Evolutionary conservation across 1,140 invertebrate genomes (phyloP).

Genomic region (Piezodorus guildinii): DNA sequence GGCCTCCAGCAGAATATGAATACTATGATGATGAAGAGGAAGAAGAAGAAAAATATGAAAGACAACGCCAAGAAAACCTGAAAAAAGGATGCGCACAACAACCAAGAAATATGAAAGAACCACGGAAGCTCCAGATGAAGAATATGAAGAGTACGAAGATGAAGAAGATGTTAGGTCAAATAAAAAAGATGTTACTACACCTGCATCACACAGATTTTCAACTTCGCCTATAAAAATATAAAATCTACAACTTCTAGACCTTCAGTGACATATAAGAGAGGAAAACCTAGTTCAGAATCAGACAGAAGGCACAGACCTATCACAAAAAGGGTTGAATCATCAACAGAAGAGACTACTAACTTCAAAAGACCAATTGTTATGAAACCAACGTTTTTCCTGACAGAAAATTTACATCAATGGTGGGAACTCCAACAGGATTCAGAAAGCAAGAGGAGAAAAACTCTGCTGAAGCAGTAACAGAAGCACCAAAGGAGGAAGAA

Average conservation of each 20-base stretch:
- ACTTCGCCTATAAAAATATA: constrained; percentile 10
- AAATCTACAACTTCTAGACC: constrained; percentile 15
- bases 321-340: neutral
- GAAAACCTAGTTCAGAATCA: neutral
- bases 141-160: constrained; percentile 21
- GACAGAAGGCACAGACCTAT: neutral
- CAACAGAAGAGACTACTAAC: constrained; percentile 1
- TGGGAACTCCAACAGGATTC: constrained; percentile 17
- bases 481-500: constrained; percentile 1
- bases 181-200: constrained; percentile 11
- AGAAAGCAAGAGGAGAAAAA: constrained; percentile 14
- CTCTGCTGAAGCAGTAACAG: neutral
- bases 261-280: neutral
- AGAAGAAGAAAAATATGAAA: constrained; percentile 11
- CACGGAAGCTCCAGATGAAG: neutral
- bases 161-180: constrained; percentile 9
- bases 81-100: constrained; percentile 9
- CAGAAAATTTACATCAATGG: constrained; percentile 8
- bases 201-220: constrained; percentile 19
- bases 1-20: neutral
- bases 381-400: constrained; percentile 13
- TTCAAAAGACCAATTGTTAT: constrained; percentile 9
- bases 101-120: constrained; percentile 18
- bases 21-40: constrained; percentile 10
- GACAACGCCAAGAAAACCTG: constrained; percentile 3